A percentile compares a stretch with the other conserved stretches of the same genome.
Conservation (phyloP, 2,113 vertebrate genomes). For the Todiramphus chloris region DNA sequence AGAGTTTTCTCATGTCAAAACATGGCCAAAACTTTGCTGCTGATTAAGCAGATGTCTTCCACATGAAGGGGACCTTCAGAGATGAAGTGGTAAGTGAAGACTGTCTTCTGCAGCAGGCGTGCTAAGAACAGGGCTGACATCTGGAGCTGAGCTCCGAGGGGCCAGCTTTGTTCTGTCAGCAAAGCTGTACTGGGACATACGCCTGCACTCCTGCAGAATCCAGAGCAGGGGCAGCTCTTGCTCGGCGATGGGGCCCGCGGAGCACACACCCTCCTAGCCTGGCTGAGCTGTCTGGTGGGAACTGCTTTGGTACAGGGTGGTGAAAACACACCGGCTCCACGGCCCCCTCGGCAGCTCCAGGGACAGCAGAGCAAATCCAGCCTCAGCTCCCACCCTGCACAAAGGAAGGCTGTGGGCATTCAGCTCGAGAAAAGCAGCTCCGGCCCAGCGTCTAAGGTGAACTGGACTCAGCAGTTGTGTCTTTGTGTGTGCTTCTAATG, state of each 20-base stretch:
- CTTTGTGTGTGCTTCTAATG: not conserved
- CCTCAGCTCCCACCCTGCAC: not conserved
- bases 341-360: not conserved
- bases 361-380: not conserved
- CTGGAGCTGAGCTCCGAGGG: not conserved
- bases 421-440: not conserved
- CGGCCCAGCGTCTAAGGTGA: accelerated
- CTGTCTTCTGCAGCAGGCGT: not conserved
- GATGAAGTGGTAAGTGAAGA: not conserved
- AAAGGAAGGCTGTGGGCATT: not conserved
- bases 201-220: not conserved
- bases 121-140: not conserved
- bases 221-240: not conserved
- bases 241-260: accelerated
- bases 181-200: not conserved
- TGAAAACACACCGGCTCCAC: not conserved
- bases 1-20: not conserved
- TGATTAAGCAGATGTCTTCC: not conserved
- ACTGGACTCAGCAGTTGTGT: not conserved
- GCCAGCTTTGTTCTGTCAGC: not conserved
- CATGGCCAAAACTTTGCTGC: not conserved
- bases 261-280: not conserved
- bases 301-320: not conserved
- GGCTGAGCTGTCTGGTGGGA: not conserved
- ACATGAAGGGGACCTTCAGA: not conserved